Base-by-base conservation (phyloP, 2,113 vertebrate genomes). In the Excalfactoria chinensis region DNA sequence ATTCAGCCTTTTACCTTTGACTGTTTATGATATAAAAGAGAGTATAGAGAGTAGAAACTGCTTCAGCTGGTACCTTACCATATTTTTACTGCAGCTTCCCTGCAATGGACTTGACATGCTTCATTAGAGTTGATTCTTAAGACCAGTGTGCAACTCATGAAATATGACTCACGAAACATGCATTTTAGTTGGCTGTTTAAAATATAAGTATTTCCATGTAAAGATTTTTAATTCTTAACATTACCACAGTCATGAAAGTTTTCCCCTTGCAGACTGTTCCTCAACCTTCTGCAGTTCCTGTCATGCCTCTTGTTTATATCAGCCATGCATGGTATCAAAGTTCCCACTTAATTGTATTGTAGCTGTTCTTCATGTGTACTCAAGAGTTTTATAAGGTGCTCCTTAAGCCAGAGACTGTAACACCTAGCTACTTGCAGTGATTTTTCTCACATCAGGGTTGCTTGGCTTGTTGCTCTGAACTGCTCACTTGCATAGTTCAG, bases 1-100 rank as follows among this genome's bases (percentile, higher is more conserved):
- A 16, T 74, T 92, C 76, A 73, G 49, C 40, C 37, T 85, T 91
- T 66, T 62, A 73, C 69, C 32, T 78, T 78, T 71, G 63, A 44
- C 62, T 90, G 26, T 0, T 73, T 58, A 62, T 88, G 14, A 20
- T 79, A 11, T 41, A 25, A 89, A 78, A 63, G 35, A 11, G 5
- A 32, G 2, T 74, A 35, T 32, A 77, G 26, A 86, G 44, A 49
- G 23, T 21, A 55, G 66, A 75, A 81, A 12, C 26, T 91, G 72
- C 26, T 20, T 66, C 40, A 89, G 30, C 37, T 59, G 37, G 37
- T 63, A 3, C 53, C 16, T 34, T 43, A 40, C 41, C 64, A 11
- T 37, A 19, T 80, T 86, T 83, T 85, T 53, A 22, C 46, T 26
- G 8, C 41, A 67, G 41, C 11, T 67, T 55, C 46, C 44, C 60